These are phyloP conservation scores for Saimiri boliviensis DNA, from an alignment of 2,113 vertebrate genomes.

Conservation along the genomic window DNA sequence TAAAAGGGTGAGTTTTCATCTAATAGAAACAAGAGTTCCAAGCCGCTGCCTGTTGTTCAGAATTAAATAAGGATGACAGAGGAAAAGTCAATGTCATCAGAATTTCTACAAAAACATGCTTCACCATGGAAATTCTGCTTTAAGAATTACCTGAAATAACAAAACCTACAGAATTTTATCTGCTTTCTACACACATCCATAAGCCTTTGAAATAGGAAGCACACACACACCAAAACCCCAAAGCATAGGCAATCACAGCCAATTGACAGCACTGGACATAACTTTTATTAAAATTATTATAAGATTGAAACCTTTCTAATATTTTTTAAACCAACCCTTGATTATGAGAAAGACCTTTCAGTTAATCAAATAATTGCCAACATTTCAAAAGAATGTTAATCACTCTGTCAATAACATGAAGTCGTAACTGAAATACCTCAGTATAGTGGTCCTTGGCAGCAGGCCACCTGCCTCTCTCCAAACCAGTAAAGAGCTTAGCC, in stretches of 20 bases:
- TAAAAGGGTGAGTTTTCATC: slow-evolving; percentile 53
- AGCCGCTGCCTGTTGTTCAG: slow-evolving; percentile 59
- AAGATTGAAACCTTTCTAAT: not conserved
- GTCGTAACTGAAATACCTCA: not conserved
- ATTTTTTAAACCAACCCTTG: not conserved
- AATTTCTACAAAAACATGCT: slow-evolving; percentile 65
- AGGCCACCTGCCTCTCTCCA: not conserved
- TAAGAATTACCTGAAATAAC: slow-evolving; percentile 24
- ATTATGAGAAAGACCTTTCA: slow-evolving; percentile 28
- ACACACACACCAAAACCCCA: not conserved
- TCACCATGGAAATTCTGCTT: slow-evolving; percentile 62
- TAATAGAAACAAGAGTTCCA: slow-evolving; percentile 72
- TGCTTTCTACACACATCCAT: slow-evolving; percentile 27
- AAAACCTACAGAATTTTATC: not conserved
- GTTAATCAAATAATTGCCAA: slow-evolving; percentile 28
- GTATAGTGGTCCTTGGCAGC: not conserved
- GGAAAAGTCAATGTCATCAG: not conserved
- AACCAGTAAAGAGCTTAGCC: not conserved
- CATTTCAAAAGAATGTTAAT: not conserved
- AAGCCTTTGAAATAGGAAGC: not conserved
- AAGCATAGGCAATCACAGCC: not conserved
- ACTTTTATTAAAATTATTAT: not conserved
- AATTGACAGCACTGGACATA: not conserved
- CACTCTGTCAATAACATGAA: not conserved
- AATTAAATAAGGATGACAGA: slow-evolving; percentile 55